Conservation (phyloP, 2,888 invertebrate genomes). For the Baccha elongata region DNA sequence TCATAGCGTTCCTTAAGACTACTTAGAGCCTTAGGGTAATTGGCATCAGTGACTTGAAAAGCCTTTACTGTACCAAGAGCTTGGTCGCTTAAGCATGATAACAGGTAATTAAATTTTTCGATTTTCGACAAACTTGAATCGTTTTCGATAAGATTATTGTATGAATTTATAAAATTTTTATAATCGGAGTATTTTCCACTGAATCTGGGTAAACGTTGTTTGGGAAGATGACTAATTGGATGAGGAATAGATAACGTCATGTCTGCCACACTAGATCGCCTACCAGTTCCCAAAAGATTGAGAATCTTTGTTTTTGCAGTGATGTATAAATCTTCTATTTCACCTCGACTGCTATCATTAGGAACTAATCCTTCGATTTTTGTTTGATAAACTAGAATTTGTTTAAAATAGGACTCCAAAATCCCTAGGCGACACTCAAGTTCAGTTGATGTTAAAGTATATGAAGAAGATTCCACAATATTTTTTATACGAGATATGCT, state of each 20-base stretch:
- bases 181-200: no score
- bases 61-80: conserved; percentile 15
- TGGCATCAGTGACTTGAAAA: conserved; percentile 27
- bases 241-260: no score
- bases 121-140: no score
- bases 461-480: neutral
- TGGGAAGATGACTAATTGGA: no score
- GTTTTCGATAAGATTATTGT: no score
- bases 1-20: conserved; percentile 28
- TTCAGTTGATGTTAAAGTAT: neutral
- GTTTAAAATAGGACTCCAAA: conserved; percentile 10
- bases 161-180: no score
- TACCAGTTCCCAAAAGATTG: no score
- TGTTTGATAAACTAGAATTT: neutral
- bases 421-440: no score
- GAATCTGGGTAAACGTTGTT: no score
- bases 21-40: conserved; percentile 27
- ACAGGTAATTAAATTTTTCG: conserved; percentile 40
- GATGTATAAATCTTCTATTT: neutral
- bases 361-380: neutral
- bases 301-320: neutral
- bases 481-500: neutral
- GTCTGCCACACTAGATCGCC: no score
- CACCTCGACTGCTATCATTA: neutral
- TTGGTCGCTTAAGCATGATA: conserved; percentile 30